Base-by-base conservation (phyloP, 2,888 invertebrate species). In the Chloromyia formosa region DNA sequence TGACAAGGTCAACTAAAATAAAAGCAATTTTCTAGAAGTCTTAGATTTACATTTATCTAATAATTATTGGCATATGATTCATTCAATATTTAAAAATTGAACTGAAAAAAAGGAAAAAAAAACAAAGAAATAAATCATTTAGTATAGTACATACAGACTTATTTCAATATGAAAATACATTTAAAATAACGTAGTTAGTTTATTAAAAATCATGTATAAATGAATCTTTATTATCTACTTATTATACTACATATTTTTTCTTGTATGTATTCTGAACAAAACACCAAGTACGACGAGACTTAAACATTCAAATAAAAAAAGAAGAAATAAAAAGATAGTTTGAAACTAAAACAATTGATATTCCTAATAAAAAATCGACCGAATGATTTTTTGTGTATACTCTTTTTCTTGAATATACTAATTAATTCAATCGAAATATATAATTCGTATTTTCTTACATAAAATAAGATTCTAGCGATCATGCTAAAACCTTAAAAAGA, bases 231-330 rank as follows among this genome's bases (percentile, higher is more conserved):
- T 45, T n/a, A 49, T 35, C 27, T 35, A 35, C n/a, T 18, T 35
- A 49, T 45, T n/a, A 49, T 35, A 2, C 7, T 4, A 66, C 45
- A 18, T 3, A 42, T 45, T 22, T 66, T 42, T 18, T 66, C 35
- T 62, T 62, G 10, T 49, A 22, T 22, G 45, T 66, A 66, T 35
- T 66, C 66, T 66, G 66, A 66, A 66, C 66, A 49, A 66, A 66
- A 66, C 66, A 66, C 66, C 66, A 66, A 66, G 66, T 49, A 71
- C 54, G 54, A 69, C 56, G 71, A 71, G 69, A 71, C 56, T 71
- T 71, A 20, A 71, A 69, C 4, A 54, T 61, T 53, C 4, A 53
- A 27, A 20, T 62, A 9, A 1, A 62, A 62, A 35, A 60, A 14
- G 62, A 62, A 35, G 7, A 35, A 35, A 35, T 35, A 4, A 2